Percentiles rank a stretch among this genome's conserved stretches.
Evolutionary conservation across 2,888 invertebrate genomes (phyloP).

Genomic region (Pherbina coryleti): DNA sequence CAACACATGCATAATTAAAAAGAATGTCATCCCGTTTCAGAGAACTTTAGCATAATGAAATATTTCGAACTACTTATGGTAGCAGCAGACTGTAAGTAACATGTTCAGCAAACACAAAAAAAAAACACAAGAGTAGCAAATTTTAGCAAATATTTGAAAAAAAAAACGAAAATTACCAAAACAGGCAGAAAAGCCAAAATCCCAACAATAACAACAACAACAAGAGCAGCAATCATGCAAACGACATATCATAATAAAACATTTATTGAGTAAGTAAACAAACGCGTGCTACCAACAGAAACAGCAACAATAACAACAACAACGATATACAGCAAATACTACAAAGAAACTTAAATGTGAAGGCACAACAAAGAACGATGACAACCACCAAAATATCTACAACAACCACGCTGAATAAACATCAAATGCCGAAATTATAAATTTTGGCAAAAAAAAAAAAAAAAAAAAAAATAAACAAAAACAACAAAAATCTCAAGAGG

Average conservation of each 20-base stretch:
- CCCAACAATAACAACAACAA: not conserved
- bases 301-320: constrained; percentile 39
- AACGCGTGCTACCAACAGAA: constrained; percentile 11
- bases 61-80: too few relatives aligned
- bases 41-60: too few relatives aligned
- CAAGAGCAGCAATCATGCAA: constrained; percentile 20
- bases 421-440: not conserved
- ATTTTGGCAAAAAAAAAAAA: constrained; percentile 25
- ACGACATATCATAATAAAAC: constrained; percentile 66
- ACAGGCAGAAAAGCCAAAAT: not conserved
- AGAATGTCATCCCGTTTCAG: too few relatives aligned
- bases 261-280: constrained; percentile 66
- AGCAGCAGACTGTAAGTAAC: too few relatives aligned
- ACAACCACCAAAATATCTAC: constrained; percentile 2
- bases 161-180: not conserved
- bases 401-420: too few relatives aligned
- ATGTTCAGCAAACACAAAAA: not conserved
- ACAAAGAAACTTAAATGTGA: not conserved
- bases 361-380: not conserved
- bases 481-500: not conserved
- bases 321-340: not conserved
- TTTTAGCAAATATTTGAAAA: not conserved
- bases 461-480: constrained; percentile 19
- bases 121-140: not conserved
- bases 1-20: too few relatives aligned